Percentiles rank a stretch among this genome's conserved stretches.
These are phyloP conservation scores for Papilio polyxenes DNA, from an alignment of 1,140 invertebrate species.

Conservation along the genomic window DNA sequence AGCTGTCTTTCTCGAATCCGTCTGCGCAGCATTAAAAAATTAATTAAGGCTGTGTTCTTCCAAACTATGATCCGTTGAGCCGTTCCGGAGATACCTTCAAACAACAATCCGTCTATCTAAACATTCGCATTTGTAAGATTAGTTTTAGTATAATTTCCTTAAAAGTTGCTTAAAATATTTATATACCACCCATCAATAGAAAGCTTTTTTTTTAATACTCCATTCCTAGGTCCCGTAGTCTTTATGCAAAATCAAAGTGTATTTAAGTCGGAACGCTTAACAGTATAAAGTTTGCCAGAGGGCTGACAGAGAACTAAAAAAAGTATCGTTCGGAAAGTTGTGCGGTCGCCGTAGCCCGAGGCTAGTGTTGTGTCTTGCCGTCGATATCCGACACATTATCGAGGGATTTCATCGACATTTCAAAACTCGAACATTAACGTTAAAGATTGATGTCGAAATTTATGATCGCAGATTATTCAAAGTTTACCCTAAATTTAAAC, in stretches of 20 bases:
- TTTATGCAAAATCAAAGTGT: background rate
- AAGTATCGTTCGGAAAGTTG: background rate
- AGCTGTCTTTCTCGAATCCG: no score
- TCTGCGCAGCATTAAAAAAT: no score
- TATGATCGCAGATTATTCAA: conserved; percentile 34
- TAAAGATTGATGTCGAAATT: conserved; percentile 42
- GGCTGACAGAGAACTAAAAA: background rate
- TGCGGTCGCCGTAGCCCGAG: conserved; percentile 40
- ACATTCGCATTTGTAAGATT: no score
- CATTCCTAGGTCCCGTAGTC: no score
- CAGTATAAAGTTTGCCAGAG: background rate
- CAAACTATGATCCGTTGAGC: no score
- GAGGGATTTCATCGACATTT: conserved; percentile 65
- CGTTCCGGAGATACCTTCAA: no score
- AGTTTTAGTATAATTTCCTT: no score
- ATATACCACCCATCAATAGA: no score
- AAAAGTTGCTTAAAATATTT: no score
- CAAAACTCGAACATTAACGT: conserved; percentile 52
- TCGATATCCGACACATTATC: conserved; percentile 65
- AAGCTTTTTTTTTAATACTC: no score
- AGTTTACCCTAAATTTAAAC: conserved; percentile 31
- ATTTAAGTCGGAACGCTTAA: background rate
- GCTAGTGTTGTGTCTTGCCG: conserved; percentile 47
- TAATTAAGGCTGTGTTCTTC: no score
- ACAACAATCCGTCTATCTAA: no score